Evolutionary conservation across 2,113 vertebrate genomes (phyloP), one percentile per base, ranked within the genome.

Genomic region (Anoura caudifer): DNA sequence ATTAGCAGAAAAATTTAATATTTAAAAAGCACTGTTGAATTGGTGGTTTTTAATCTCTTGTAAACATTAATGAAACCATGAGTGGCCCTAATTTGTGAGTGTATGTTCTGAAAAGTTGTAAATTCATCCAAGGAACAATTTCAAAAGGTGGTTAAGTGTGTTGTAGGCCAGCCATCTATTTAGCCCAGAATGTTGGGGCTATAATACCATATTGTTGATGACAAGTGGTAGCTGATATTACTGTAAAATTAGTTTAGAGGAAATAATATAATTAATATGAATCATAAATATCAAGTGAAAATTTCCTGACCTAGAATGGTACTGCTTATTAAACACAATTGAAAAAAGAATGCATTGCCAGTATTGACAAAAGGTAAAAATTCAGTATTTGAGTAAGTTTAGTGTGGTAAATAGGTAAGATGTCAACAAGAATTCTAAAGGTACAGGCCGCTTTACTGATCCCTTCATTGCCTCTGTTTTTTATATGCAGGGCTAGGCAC

Each of bases 21-120:
- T 86, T 82, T 31, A 67, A 15, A 84, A 63, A 87, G 41, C 4
- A 54, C n/a, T 85, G 38, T 13, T 94, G 54, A 87, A 54, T 85
- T 16, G 36, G 67, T 77, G 52, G 47, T 70, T 95, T 90, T 61
- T 65, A 85, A 15, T 86, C 20, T 95, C 26, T 33, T 36, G 5
- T 72, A 69, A 91, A 76, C 26, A 45, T 24, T 82, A 36, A 43
- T 84, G 43, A 73, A 97, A 86, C 47, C 16, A 6, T 67, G 22
- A 85, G 24, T 80, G 28, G 4, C 36, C 45, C 45, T 50, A 65
- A 2, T 72, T 87, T 54, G 17, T 92, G 47, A 95, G 36, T 28
- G 12, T 61, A 8, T 81, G 31, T 90, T 90, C 54, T 92, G 59
- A 86, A 95, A 93, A 75, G 73, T 83, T 90, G 11, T 87, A 75